Conservation (phyloP, 2,797 vertebrate genomes). For the Phataginus tetradactyla region DNA sequence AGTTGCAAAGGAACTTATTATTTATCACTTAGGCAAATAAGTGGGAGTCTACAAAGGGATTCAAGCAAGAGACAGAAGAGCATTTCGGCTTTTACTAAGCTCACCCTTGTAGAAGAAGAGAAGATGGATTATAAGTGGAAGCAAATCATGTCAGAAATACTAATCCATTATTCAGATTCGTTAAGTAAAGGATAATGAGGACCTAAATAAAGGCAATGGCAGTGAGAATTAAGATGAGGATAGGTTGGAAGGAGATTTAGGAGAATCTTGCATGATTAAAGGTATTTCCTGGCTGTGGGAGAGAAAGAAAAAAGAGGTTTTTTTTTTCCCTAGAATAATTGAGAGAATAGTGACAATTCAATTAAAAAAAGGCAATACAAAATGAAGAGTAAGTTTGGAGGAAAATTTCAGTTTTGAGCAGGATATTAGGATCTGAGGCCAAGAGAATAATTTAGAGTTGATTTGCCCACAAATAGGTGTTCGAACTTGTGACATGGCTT, state of each 20-base stretch:
- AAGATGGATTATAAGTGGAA: neutral
- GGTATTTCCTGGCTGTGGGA: neutral
- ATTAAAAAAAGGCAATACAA: neutral
- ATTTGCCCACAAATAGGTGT: neutral
- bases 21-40: neutral
- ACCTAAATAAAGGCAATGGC: neutral
- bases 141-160: slow-evolving; percentile 5
- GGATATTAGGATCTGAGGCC: neutral
- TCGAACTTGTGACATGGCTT: neutral
- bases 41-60: neutral
- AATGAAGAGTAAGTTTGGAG: slow-evolving; percentile 2
- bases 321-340: neutral
- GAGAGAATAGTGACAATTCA: neutral
- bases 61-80: neutral
- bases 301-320: neutral
- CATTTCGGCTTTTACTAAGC: neutral
- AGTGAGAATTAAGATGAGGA: slow-evolving; percentile 1
- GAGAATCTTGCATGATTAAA: neutral
- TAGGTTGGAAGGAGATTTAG: neutral
- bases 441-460: neutral
- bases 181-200: neutral
- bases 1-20: neutral
- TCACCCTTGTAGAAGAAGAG: neutral
- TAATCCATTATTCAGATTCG: neutral
- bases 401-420: neutral